Evolutionary conservation across 2,113 vertebrate genomes (phyloP), one percentile per base, ranked within the genome.

Genomic region (Ursus arctos): DNA sequence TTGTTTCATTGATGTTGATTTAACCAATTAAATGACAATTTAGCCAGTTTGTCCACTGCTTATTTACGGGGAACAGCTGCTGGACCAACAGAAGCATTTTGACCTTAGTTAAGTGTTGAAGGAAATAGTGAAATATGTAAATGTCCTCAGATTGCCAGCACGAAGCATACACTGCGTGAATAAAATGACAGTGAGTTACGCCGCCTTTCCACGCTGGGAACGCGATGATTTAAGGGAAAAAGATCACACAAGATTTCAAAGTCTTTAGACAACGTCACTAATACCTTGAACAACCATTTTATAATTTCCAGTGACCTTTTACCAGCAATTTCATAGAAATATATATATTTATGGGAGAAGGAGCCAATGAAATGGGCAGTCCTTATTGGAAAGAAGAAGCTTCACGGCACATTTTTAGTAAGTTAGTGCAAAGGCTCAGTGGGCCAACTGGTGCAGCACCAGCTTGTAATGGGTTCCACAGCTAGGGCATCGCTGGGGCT

Each of bases 381-480:
- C 92, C 96, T 98, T 98, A 98, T 80, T 94, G 26, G 59, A 91
- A 72, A 87, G 76, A 96, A 87, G 82, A 97, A 91, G 82, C 22
- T 53, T 96, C 7, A 57, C 24, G 74, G 33, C 63, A 81, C n/a
- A 69, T 95, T 89, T 40, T 86, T 33, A 86, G 74, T 61, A 31
- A 63, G 15, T 49, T 1, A 67, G 22, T 26, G 4, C 19, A 71
- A 47, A 18, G 31, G 59, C 43, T 43, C 43, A 43, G 43, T 43
- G 98, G 72, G 97, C 97, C 91, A 99, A 16, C 61, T 98, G 97
- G 0, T 99, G 99, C 36, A 99, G 86, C 57, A 99, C 99, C 80
- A 99, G 98, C 72, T 99, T 99, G 98, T 99, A 99, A 98, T 99
- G 98, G 83, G 99, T 8, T 0, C 99, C 99, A 4, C 99, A 99